Conservation (phyloP, 2,888 invertebrate species). For the Bombyx huttoni region DNA sequence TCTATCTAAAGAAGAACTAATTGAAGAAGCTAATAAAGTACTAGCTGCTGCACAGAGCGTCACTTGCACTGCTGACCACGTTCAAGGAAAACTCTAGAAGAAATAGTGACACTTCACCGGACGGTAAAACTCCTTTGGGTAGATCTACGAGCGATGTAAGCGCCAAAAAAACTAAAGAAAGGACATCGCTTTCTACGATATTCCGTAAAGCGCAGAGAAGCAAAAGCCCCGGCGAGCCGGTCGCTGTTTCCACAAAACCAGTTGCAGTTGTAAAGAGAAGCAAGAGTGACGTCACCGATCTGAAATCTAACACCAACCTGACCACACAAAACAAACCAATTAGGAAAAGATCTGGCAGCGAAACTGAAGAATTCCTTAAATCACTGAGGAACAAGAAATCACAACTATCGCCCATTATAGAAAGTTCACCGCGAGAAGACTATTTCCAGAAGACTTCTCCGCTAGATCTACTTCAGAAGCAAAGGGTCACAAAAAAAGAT, state of each 20-base stretch:
- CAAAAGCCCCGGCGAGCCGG: constrained; percentile 62
- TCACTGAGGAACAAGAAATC: constrained; percentile 73
- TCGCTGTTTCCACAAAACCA: constrained; percentile 58
- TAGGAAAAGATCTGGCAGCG: constrained; percentile 74
- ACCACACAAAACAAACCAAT: constrained; percentile 54
- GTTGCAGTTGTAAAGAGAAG: constrained; percentile 66
- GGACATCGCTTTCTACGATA: constrained; percentile 77
- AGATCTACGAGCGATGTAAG: constrained; percentile 74
- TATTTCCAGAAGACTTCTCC: constrained; percentile 72
- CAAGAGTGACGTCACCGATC: constrained; percentile 77
- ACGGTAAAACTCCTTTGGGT: constrained; percentile 50
- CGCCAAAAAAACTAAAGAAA: constrained; percentile 56
- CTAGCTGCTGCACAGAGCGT: constrained; percentile 81
- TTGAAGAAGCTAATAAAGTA: constrained; percentile 83
- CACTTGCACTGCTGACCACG: constrained; percentile 74
- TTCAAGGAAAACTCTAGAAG: constrained; percentile 55
- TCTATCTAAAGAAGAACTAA: constrained; percentile 79
- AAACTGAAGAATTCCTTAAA: constrained; percentile 73
- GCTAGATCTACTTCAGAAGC: constrained; percentile 46
- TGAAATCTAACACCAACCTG: constrained; percentile 64
- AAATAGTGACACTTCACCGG: constrained; percentile 64
- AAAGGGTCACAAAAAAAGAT: constrained; percentile 39
- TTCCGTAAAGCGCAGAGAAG: constrained; percentile 74
- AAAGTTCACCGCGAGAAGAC: constrained; percentile 80
- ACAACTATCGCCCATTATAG: constrained; percentile 85